These are phyloP conservation scores for Monopterus albus DNA, from an alignment of 2,113 vertebrate genomes.

Conservation along the genomic window DNA sequence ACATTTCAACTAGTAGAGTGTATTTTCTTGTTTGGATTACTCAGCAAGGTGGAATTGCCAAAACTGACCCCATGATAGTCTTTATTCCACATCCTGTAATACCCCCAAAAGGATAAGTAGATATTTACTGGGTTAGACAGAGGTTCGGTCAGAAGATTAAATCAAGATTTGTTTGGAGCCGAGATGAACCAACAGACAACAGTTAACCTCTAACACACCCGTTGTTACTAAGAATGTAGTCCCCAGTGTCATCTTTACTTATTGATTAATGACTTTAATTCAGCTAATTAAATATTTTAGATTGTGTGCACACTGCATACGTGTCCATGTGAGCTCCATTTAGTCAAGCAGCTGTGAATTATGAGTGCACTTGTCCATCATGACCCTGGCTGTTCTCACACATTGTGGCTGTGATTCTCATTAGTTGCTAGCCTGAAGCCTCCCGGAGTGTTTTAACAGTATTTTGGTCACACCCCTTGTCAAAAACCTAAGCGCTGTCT, in stretches of 20 bases:
- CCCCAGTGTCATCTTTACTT: neutral
- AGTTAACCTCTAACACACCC: constrained; percentile 19
- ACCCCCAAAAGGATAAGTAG: no score
- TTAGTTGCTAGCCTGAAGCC: constrained; percentile 38
- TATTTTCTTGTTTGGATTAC: no score
- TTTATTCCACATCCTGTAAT: no score
- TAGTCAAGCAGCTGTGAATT: constrained; percentile 45
- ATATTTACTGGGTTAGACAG: no score
- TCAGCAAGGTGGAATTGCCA: neutral
- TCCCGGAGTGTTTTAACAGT: constrained; percentile 12
- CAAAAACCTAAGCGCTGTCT: constrained; percentile 30
- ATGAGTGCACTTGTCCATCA: constrained; percentile 45
- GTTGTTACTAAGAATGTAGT: constrained; percentile 2
- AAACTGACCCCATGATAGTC: neutral
- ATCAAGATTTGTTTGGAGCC: neutral
- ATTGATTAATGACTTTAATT: neutral
- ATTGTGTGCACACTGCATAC: neutral
- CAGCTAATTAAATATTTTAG: neutral
- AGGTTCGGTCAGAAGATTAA: no score
- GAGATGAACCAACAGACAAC: neutral
- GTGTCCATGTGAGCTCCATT: constrained; percentile 6
- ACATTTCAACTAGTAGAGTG: no score
- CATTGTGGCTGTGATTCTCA: constrained; percentile 40
- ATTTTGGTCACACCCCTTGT: constrained; percentile 33
- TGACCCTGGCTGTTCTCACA: constrained; percentile 51